These are phyloP conservation scores for Acropora yongei DNA, from an alignment of 64 coral and sea anemone species.

Conservation along the genomic window DNA sequence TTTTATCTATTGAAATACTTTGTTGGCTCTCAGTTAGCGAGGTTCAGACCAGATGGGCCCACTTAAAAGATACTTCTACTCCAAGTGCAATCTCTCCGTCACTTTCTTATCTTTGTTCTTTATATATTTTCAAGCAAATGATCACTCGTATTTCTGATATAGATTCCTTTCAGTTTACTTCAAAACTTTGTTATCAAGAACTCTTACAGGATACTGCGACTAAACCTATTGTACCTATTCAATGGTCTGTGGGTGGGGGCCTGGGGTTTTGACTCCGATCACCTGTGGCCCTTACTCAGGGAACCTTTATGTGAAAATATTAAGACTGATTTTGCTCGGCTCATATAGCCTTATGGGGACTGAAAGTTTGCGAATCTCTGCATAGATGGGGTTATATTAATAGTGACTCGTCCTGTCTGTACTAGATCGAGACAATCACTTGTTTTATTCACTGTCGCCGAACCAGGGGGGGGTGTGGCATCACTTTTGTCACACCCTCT, in stretches of 20 bases:
- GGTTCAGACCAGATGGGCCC: neutral
- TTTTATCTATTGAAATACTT: conserved; percentile 9
- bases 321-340: too few relatives aligned
- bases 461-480: neutral
- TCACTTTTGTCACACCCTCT: neutral
- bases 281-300: too few relatives aligned
- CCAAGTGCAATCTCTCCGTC: neutral
- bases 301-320: too few relatives aligned
- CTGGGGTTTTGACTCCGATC: too few relatives aligned
- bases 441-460: neutral
- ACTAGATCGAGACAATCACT: neutral
- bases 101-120: neutral
- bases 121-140: too few relatives aligned
- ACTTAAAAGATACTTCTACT: neutral
- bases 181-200: too few relatives aligned
- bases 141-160: too few relatives aligned
- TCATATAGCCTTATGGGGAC: neutral
- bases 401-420: neutral
- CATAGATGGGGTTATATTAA: neutral
- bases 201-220: too few relatives aligned
- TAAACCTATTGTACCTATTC: too few relatives aligned
- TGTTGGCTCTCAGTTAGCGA: neutral
- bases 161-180: too few relatives aligned
- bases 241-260: too few relatives aligned
- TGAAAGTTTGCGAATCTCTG: neutral